Base-by-base conservation (phyloP, 2,113 vertebrate species). In the Sarotherodon lohbergeri region DNA sequence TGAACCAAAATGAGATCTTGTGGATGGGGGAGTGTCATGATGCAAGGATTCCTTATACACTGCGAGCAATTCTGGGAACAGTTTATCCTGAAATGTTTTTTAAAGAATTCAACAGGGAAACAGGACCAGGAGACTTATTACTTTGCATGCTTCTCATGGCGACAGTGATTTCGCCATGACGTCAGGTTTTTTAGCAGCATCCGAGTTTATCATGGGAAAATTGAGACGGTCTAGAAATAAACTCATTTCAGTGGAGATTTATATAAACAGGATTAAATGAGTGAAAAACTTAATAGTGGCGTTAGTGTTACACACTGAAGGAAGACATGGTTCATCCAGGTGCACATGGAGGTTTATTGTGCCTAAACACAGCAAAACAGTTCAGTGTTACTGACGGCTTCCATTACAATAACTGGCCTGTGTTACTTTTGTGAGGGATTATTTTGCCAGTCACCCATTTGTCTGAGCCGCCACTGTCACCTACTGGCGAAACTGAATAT, bases 21-120 rank as follows among this genome's bases (percentile, higher is more conserved):
- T 27, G 27, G 27, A 27, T 27, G 27, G 27, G 4, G 29, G 59
- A 3, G 0, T 17, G 14, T 29, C 16, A 0, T 0, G 8, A 32
- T 5, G 56, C 56, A 59, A 32, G 7, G 59, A 63, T 0, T 34
- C 29, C 59, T 34, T 34, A 0, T 34, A 34, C 5, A 19, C 16
- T 2, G 29, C 19, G 59, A 36, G 61, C 61, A 66, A 32, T n/a
- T 1, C 32, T 1, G 59, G 59, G 1, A 17, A 1, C 3, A 63
- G 5, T 36, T 63, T 0, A 63, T 36, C 59, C 61, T 66, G 61
- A 36, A 5, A 3, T 2, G 2, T 36, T 6, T 36, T 61, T 10
- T n/a, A 63, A 34, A 36, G 59, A 11, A 63, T 4, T 63, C 32
- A 19, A 63, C 59, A 7, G 32, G 9, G 32, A n/a, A 66, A 66